Conservation (phyloP, 2,888 invertebrate genomes). For the Fabriciana adippe region DNA sequence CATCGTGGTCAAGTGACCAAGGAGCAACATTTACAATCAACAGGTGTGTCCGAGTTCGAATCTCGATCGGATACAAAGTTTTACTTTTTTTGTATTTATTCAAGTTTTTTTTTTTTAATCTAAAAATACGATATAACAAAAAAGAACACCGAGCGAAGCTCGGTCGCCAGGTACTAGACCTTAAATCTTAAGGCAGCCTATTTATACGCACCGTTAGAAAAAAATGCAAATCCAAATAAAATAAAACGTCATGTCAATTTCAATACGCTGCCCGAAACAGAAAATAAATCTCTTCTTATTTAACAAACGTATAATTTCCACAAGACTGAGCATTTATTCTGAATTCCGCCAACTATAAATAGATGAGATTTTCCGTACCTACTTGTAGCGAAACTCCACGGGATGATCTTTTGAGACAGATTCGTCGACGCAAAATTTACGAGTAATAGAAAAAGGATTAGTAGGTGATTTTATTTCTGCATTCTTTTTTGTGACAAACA, state of each 20-base stretch:
- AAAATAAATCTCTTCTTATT: conserved; percentile 21
- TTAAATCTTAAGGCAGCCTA: too few relatives aligned
- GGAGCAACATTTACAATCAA: too few relatives aligned
- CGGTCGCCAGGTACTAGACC: too few relatives aligned
- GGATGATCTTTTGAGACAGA: conserved; percentile 26
- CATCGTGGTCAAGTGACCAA: too few relatives aligned
- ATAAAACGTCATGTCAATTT: conserved; percentile 4
- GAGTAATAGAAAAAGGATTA: conserved; percentile 14
- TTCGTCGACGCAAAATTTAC: conserved; percentile 28
- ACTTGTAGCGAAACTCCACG: conserved; percentile 18
- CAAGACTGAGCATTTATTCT: conserved; percentile 12
- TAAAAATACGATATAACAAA: too few relatives aligned
- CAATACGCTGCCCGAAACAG: conserved; percentile 2
- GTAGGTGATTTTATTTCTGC: background rate
- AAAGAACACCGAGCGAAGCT: too few relatives aligned
- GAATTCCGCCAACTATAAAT: conserved; percentile 17
- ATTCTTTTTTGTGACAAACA: background rate
- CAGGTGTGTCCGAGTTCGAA: too few relatives aligned
- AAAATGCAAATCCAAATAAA: background rate
- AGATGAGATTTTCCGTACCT: conserved; percentile 10
- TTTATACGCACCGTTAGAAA: background rate
- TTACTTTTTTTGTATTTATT: too few relatives aligned
- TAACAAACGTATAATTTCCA: conserved; percentile 21
- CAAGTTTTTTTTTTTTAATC: too few relatives aligned
- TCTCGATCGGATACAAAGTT: too few relatives aligned